These are phyloP conservation scores for Urechis unicinctus DNA, from an alignment of 2,888 invertebrate species.

Conservation along the genomic window DNA sequence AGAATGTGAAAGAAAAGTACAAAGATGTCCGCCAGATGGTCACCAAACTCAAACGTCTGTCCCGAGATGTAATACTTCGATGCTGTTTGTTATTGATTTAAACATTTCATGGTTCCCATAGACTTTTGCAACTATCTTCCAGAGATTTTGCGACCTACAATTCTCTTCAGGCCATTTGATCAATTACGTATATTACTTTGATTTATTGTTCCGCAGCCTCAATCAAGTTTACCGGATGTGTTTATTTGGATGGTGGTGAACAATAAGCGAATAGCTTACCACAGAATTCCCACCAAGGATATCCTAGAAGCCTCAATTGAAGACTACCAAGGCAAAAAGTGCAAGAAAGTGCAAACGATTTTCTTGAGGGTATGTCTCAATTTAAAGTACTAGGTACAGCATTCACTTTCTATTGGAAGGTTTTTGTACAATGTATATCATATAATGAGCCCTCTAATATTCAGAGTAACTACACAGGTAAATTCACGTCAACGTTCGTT, in stretches of 20 bases:
- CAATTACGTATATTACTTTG: not conserved
- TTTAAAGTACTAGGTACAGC: no score
- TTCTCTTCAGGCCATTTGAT: not conserved
- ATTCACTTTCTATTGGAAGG: not conserved
- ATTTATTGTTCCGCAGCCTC: constrained; percentile 19
- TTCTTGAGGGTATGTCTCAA: constrained; percentile 23
- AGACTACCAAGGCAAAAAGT: constrained; percentile 23
- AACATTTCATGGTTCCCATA: no score
- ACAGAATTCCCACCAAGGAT: constrained; percentile 23
- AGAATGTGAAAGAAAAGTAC: constrained; percentile 8
- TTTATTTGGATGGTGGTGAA: constrained; percentile 31
- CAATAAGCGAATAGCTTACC: constrained; percentile 27
- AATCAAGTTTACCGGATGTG: constrained; percentile 27
- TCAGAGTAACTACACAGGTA: no score
- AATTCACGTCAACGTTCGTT: no score
- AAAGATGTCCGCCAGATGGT: constrained; percentile 9
- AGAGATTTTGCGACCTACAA: not conserved
- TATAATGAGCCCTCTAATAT: no score
- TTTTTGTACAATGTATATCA: not conserved
- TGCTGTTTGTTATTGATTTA: not conserved
- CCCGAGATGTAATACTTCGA: constrained; percentile 9
- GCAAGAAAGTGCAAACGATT: constrained; percentile 25
- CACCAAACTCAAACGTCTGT: constrained; percentile 8
- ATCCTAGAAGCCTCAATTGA: constrained; percentile 18
- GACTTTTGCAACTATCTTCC: no score